phyloP scores from a whole-genome alignment of 1,140 invertebrate genomes.

The Drosophila nigrodunni region DNA sequence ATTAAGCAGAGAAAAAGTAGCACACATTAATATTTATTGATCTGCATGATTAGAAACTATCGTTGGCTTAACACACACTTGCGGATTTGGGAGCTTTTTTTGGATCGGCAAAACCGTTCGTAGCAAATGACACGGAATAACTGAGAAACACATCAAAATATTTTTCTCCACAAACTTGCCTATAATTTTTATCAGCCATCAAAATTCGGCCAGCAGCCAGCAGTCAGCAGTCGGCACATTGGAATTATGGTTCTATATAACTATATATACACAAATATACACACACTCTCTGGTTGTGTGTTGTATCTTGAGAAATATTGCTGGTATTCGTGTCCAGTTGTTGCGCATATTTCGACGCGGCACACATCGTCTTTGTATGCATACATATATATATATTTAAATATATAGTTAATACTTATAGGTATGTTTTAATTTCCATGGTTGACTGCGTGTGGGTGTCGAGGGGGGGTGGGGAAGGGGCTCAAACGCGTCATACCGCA shows the following conservation, averaged over 20 bases:
- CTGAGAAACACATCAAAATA: constrained; percentile 71
- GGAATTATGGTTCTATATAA: constrained; percentile 67
- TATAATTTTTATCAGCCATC: constrained; percentile 46
- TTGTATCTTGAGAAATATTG: constrained; percentile 9
- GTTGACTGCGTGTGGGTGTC: constrained; percentile 39
- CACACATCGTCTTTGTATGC: constrained; percentile 54
- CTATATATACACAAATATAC: constrained; percentile 34
- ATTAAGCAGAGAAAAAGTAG: constrained; percentile 24
- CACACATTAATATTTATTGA: constrained; percentile 12
- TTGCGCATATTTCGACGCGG: constrained; percentile 68
- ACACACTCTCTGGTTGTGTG: constrained; percentile 24
- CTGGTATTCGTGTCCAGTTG: constrained; percentile 71
- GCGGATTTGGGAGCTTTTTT: constrained; percentile 9
- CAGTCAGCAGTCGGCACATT: constrained; percentile 41
- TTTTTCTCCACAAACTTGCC: constrained; percentile 74
- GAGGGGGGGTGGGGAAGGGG: not conserved
- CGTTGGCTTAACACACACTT: constrained; percentile 21
- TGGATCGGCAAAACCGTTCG: constrained; percentile 66
- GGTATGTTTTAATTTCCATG: constrained; percentile 51
- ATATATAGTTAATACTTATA: constrained; percentile 40
- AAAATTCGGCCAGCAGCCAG: constrained; percentile 51
- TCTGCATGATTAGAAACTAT: not conserved
- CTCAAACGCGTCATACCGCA: constrained; percentile 10
- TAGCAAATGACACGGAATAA: constrained; percentile 77
- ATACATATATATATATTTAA: constrained; percentile 10